Evolutionary conservation across 1,140 invertebrate species (phyloP).

Genomic region (Drosophila parvula): DNA sequence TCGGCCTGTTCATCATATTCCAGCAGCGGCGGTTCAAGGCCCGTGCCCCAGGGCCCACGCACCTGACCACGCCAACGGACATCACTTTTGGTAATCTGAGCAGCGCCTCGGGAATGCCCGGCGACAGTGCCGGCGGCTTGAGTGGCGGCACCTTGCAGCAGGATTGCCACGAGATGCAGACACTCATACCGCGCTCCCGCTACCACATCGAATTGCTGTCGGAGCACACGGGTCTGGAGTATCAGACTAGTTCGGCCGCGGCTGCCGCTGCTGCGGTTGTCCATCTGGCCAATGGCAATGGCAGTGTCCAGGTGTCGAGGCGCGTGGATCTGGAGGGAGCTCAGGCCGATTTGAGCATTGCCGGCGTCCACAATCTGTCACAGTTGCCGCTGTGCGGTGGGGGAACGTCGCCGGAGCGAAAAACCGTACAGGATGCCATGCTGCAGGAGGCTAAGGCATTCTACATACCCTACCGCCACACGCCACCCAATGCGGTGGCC

Average conservation of each 20-base stretch:
- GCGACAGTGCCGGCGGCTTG: constrained; percentile 74
- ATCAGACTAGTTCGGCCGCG: constrained; percentile 66
- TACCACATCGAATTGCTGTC: constrained; percentile 72
- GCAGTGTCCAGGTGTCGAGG: constrained; percentile 50
- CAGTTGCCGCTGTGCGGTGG: constrained; percentile 67
- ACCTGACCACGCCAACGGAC: constrained; percentile 75
- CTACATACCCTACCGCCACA: constrained; percentile 77
- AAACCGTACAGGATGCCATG: constrained; percentile 61
- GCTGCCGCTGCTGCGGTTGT: constrained; percentile 34
- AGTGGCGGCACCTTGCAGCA: constrained; percentile 77
- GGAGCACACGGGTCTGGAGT: constrained; percentile 60
- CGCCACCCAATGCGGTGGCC: constrained; percentile 71
- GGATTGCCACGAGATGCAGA: constrained; percentile 83
- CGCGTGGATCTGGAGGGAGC: constrained; percentile 40
- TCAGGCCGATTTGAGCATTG: constrained; percentile 65
- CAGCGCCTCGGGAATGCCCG: constrained; percentile 69
- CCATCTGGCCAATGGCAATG: constrained; percentile 68
- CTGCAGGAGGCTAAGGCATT: constrained; percentile 69
- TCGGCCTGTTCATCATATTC: constrained; percentile 73
- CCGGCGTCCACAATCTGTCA: constrained; percentile 71
- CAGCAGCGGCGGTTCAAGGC: constrained; percentile 76
- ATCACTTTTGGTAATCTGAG: constrained; percentile 77
- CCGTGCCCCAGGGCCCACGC: constrained; percentile 71
- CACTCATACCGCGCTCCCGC: constrained; percentile 74
- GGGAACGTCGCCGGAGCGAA: constrained; percentile 56